These are phyloP conservation scores for Oncorhynchus nerka DNA, from an alignment of 2,113 vertebrate species.

Conservation along the genomic window DNA sequence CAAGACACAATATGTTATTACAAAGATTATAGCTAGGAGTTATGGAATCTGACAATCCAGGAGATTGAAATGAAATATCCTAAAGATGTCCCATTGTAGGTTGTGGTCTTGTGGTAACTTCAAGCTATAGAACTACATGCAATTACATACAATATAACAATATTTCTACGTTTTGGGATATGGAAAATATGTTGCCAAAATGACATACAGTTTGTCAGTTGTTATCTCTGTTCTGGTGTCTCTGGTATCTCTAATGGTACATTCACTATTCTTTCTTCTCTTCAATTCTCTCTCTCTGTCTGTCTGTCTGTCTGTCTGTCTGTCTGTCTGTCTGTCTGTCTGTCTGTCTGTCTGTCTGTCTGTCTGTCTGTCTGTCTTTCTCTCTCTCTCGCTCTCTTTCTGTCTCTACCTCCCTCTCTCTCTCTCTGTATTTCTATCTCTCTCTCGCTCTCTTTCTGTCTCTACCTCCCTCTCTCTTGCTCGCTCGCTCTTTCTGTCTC, in stretches of 20 bases:
- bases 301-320: too few relatives aligned
- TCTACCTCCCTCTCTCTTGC: neutral
- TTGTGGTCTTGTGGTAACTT: too few relatives aligned
- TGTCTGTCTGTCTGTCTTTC: fast-evolving
- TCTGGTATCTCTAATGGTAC: slow-evolving; percentile 51
- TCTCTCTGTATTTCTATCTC: too few relatives aligned
- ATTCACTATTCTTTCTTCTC: neutral
- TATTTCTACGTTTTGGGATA: too few relatives aligned
- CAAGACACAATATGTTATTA: slow-evolving; percentile 29
- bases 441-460: too few relatives aligned
- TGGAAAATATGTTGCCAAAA: too few relatives aligned
- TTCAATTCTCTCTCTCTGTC: slow-evolving; percentile 9
- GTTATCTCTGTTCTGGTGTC: slow-evolving; percentile 7
- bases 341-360: fast-evolving
- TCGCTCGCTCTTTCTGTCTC: slow-evolving; percentile 12
- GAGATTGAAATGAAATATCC: too few relatives aligned
- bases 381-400: neutral
- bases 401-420: neutral
- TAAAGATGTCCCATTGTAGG: too few relatives aligned
- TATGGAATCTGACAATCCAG: slow-evolving; percentile 1
- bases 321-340: too few relatives aligned
- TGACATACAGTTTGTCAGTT: neutral
- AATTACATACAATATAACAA: too few relatives aligned
- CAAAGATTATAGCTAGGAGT: neutral
- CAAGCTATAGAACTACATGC: too few relatives aligned